Base-by-base conservation (phyloP, 2,797 vertebrate species). In the Thripadectes ignobilis region DNA sequence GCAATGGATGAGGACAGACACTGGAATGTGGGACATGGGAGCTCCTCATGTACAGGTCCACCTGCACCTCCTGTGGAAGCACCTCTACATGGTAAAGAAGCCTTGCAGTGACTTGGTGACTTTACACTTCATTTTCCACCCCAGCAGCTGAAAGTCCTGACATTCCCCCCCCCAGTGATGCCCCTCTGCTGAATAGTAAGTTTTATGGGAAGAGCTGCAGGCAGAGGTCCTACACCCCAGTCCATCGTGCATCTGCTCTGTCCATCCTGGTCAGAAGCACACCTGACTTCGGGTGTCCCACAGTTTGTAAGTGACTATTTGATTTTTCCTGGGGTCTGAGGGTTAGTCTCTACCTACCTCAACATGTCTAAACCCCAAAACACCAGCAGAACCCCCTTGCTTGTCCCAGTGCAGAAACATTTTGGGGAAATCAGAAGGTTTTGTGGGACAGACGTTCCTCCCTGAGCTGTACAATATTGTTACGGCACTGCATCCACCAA, bases 401-500 rank as follows among this genome's bases (percentile, higher is more conserved):
- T 74, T 51, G 45, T 48, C 24, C 55, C 36, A 30, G n/a, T 43
- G 12, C 13, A 76, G 65, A 36, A 66, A 38, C 3, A 9, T 9
- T 38, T 15, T 11, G 21, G n/a, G 17, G 14, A 43, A 4, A 9
- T 34, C n/a, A 30, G 73, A 32, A 78, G 29, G 27, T 45, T 93
- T 34, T 32, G 34, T 19, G 19, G 38, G 14, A 30, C 38, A 54
- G n/a, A 2, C 45, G 16, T 3, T 61, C 46, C 78, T 45, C n/a
- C 26, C 13, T 8, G 32, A 39, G 20, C 27, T 67, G 3, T 7
- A 23, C 12, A 30, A 14, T 3, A 6, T 7, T 68, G 29, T 61
- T 19, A 12, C n/a, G 14, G n/a, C 3, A 2, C 19, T 15, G 26
- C 3, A 11, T 29, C 59, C 38, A 57, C 12, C 2, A 0, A 26